Evolutionary conservation across 1,140 invertebrate species (phyloP), one percentile per base, ranked within the genome.

Genomic region (Cydia splendana): DNA sequence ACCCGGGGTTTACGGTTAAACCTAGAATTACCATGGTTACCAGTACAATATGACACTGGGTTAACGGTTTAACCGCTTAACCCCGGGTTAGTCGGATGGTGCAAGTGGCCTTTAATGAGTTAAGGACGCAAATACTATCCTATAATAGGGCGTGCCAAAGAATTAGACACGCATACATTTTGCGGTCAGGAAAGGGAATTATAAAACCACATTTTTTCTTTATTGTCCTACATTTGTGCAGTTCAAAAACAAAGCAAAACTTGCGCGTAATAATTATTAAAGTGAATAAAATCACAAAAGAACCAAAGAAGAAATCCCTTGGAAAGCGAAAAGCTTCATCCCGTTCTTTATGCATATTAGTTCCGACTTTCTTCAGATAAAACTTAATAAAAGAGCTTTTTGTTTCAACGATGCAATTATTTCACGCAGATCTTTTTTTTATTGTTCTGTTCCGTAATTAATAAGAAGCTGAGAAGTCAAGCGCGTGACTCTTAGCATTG

Each of bases 341-440:
- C 51, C 34, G 67, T 38, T 71, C 67, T 71, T 71, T 71, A 71
- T 71, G 67, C 67, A 71, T 71, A 71, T 71, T 71, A 71, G 34
- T 45, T 38, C 34, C 4, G 30, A 71, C 15, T 71, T 71, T 71
- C 67, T 71, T 71, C 4, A 38, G 30, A 38, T 71, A 71, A 71
- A 71, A 71, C 30, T 42, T 45, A 71, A 38, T 71, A 34, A 38
- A 62, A 62, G 53, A 62, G 57, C 57, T 24, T 62, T 62, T 62
- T 24, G 57, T 62, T 62, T 62, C 20, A 57, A 24, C 57, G 20
- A 62, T 24, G 57, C 20, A 62, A 62, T 62, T 62, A 62, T 62
- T 62, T 62, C 57, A 20, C 24, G 53, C 57, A 62, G 15, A 65
- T 38, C 38, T 79, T 76, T 81, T 24, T 62, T 62, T 62, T 57